Evolutionary conservation across 2,113 vertebrate genomes (phyloP), one percentile per base, ranked within the genome.

Genomic region (Nanger granti): DNA sequence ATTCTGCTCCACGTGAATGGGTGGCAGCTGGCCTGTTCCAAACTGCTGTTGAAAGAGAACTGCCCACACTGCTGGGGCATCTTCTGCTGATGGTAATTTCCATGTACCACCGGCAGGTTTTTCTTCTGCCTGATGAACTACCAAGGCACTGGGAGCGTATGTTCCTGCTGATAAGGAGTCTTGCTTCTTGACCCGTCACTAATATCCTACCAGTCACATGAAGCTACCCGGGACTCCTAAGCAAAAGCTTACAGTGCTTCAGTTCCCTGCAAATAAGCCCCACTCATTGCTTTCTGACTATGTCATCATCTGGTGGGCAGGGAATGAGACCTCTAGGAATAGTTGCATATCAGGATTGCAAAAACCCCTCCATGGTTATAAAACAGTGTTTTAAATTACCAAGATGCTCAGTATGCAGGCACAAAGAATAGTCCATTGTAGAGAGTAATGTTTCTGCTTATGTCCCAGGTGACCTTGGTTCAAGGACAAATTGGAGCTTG

Each of bases 401-500:
- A 94, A 97, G 95, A 92, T 98, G 97, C 98, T 98, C 98, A 97
- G 26, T 37, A 37, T 55, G 95, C 97, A 97, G 97, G 79, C 97
- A 97, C 97, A 98, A 98, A 98, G 97, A 98, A 97, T 94, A 98
- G 97, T 97, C 97, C 97, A 91, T 96, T 95, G 97, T 98, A 96
- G 98, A 98, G 98, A 98, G 98, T 95, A 49, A 96, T 90, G 62
- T 98, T 98, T 98, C 98, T 98, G 98, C 98, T 98, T 96, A 93
- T 97, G 97, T 98, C 97, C 96, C 83, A 0, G 91, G 97, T 98
- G 98, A 98, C 98, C 98, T 99, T 98, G 98, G 96, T 98, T 96
- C 98, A 98, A 99, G 98, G 98, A 99, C 98, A 99, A 98, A 98
- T 97, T 90, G 96, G 96, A 98, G 97, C 97, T 97, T 98, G 98